Evolutionary conservation across 1,140 invertebrate species (phyloP).

Genomic region (Acromyrmex echinatior): DNA sequence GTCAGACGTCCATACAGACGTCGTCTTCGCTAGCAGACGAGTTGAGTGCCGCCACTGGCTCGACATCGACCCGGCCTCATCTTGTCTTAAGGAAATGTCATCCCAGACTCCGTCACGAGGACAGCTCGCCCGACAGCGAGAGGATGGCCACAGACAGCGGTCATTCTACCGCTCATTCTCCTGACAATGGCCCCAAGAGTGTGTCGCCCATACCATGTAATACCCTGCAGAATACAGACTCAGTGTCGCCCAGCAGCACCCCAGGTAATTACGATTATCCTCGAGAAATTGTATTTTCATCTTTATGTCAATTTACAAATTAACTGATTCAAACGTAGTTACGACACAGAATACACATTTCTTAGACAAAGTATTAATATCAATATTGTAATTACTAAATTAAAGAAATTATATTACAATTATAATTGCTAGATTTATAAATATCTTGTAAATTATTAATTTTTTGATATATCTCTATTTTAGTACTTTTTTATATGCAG

Average conservation of each 20-base stretch:
- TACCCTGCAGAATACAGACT: conserved; percentile 83
- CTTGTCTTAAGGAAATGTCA: conserved; percentile 92
- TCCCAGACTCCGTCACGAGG: conserved; percentile 90
- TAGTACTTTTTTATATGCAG: too few relatives aligned
- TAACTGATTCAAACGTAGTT: background rate
- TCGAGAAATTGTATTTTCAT: background rate
- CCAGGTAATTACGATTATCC: conserved; percentile 76
- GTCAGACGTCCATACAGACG: conserved; percentile 77
- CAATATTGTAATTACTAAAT: background rate
- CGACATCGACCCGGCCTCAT: conserved; percentile 84
- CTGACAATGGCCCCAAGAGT: conserved; percentile 93
- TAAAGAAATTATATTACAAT: too few relatives aligned
- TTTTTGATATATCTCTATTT: too few relatives aligned
- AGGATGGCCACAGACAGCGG: conserved; percentile 94
- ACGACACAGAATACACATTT: background rate
- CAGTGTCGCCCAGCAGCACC: conserved; percentile 82
- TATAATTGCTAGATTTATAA: too few relatives aligned
- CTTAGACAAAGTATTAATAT: background rate
- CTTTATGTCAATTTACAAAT: background rate
- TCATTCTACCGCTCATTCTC: conserved; percentile 95
- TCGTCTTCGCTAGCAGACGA: conserved; percentile 91
- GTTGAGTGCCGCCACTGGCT: conserved; percentile 83
- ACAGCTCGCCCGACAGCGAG: conserved; percentile 95
- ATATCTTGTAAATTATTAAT: too few relatives aligned
- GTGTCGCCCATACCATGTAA: conserved; percentile 90